A percentile compares a stretch with the other conserved stretches of the same genome.
Conservation (phyloP, 2,113 vertebrate species). For the Gallinago media region DNA sequence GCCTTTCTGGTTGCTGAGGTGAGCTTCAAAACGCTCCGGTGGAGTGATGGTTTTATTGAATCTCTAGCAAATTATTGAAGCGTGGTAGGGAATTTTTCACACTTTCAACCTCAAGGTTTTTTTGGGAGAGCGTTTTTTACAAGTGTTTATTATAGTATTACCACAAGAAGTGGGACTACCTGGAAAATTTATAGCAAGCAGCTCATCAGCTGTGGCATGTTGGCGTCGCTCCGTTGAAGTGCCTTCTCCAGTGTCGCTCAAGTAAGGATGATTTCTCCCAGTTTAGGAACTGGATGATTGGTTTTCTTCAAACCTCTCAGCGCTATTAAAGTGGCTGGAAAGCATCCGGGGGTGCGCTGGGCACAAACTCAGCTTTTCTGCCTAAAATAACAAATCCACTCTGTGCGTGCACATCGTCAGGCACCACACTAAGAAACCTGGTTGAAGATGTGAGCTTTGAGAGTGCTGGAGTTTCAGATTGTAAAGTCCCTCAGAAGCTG, state of each 20-base stretch:
- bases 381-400: background rate
- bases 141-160: constrained; percentile 35
- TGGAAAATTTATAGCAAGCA: background rate
- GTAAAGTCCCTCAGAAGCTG: background rate
- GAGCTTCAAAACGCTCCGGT: background rate
- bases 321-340: background rate
- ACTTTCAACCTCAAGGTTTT: constrained; percentile 32
- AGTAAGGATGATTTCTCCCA: background rate
- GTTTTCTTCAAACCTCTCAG: background rate
- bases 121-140: background rate
- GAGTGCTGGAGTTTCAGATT: background rate
- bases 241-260: background rate
- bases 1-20: background rate
- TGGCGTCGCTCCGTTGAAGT: background rate
- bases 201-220: background rate
- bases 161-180: background rate
- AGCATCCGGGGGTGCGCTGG: background rate
- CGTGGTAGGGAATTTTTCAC: constrained; percentile 30
- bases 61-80: constrained; percentile 5
- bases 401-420: background rate
- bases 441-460: background rate
- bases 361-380: background rate
- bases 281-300: background rate
- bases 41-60: background rate
- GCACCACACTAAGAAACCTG: background rate